phyloP scores from a whole-genome alignment of 1,140 invertebrate genomes.

The Batillaria attramentaria region DNA sequence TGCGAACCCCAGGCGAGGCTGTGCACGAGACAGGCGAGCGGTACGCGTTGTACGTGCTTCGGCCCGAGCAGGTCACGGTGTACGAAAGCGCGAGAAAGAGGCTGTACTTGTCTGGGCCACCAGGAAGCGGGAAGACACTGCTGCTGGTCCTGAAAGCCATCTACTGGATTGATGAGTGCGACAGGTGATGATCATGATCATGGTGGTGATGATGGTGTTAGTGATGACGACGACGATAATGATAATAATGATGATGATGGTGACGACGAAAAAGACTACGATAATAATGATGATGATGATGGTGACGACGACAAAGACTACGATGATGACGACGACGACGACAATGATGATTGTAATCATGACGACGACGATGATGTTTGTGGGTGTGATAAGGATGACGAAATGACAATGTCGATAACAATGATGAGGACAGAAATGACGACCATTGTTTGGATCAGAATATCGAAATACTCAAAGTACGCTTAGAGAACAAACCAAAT shows the following conservation, averaged over 20 bases:
- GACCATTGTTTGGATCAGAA: not conserved
- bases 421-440: not conserved
- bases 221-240: constrained; percentile 10
- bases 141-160: not conserved
- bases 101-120: not conserved
- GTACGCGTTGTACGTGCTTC: not conserved
- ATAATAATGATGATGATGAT: constrained; percentile 7
- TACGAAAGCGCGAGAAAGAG: no score
- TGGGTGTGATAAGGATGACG: not conserved
- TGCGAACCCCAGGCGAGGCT: constrained; percentile 15
- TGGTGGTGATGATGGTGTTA: constrained; percentile 12
- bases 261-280: not conserved
- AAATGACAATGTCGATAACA: not conserved
- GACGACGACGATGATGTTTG: constrained; percentile 3
- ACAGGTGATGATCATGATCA: constrained; percentile 14
- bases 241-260: constrained; percentile 16
- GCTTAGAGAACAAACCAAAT: no score
- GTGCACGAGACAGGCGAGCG: constrained; percentile 1
- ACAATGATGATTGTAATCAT: constrained; percentile 6
- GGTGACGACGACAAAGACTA: not conserved
- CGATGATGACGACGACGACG: constrained; percentile 1
- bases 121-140: constrained; percentile 7
- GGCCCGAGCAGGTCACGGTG: not conserved
- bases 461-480: no score
- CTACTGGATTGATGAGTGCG: not conserved